Percentiles rank a stretch among this genome's conserved stretches.
Conservation (phyloP, 1,140 invertebrate species). For the Trissolcus basalis region DNA sequence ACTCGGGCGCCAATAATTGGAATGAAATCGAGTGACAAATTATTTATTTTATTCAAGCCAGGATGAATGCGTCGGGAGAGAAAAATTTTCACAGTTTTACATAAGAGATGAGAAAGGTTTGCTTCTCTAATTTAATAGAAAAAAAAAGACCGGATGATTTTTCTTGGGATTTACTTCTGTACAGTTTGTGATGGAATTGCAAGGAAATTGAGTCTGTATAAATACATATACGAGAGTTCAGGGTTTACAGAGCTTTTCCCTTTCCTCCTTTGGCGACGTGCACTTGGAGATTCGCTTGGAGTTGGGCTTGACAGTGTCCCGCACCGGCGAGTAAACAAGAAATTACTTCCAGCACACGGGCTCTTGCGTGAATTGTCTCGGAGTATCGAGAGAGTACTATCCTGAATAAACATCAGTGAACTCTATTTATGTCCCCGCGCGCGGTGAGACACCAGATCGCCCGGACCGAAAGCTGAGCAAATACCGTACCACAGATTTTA, state of each 20-base stretch:
- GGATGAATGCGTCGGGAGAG: too few relatives aligned
- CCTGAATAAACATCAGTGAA: slow-evolving; percentile 62
- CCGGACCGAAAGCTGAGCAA: slow-evolving; percentile 45
- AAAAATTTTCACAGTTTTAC: too few relatives aligned
- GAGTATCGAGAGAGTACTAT: slow-evolving; percentile 58
- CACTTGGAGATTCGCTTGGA: slow-evolving; percentile 36
- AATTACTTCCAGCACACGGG: slow-evolving; percentile 62
- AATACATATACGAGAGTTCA: slow-evolving; percentile 16
- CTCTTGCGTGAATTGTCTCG: slow-evolving; percentile 62
- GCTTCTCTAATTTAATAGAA: neutral
- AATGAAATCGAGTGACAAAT: too few relatives aligned
- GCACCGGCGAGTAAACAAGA: slow-evolving; percentile 59
- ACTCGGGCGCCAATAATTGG: too few relatives aligned
- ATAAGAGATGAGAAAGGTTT: neutral
- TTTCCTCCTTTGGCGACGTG: slow-evolving; percentile 25
- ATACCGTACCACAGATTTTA: slow-evolving; percentile 45
- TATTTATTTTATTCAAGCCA: too few relatives aligned
- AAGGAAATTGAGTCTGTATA: slow-evolving; percentile 11
- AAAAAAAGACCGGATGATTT: neutral
- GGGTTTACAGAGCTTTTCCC: slow-evolving; percentile 27
- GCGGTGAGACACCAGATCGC: slow-evolving; percentile 37
- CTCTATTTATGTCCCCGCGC: slow-evolving; percentile 55
- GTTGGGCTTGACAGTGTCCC: slow-evolving; percentile 49
- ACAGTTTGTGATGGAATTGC: slow-evolving; percentile 14
- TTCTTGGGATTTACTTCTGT: neutral